Percentiles rank a stretch among this genome's conserved stretches.
phyloP scores from a whole-genome alignment of 2,888 invertebrate species.

The Pyrrhia umbra region DNA sequence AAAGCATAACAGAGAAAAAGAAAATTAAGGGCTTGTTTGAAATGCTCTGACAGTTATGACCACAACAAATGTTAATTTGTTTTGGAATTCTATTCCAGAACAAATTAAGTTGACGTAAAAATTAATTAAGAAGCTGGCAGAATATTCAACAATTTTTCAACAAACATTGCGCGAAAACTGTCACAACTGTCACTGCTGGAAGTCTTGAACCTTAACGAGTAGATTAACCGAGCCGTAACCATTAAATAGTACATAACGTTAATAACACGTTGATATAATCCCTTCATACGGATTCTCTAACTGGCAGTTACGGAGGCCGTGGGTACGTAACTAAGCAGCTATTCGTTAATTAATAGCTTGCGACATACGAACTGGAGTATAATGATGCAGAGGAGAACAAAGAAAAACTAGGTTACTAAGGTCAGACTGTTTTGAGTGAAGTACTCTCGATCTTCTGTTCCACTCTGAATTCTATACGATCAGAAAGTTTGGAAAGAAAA shows the following conservation, averaged over 20 bases:
- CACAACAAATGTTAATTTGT: neutral
- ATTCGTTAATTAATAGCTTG: constrained; percentile 19
- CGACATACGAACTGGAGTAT: constrained; percentile 6
- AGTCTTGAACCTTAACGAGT: neutral
- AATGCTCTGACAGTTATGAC: neutral
- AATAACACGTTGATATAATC: constrained; percentile 16
- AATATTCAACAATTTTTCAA: neutral
- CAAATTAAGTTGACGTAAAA: neutral
- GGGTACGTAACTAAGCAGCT: constrained; percentile 1
- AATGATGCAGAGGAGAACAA: constrained; percentile 3
- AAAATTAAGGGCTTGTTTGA: neutral
- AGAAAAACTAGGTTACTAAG: constrained; percentile 11
- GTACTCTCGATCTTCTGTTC: neutral
- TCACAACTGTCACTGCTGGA: neutral
- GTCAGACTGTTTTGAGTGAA: neutral
- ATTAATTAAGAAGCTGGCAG: neutral
- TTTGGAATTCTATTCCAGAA: too few species aligned
- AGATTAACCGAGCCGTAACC: neutral
- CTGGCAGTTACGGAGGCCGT: constrained; percentile 5
- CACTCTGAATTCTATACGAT: neutral
- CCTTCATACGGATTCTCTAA: constrained; percentile 14
- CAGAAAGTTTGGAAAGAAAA: neutral
- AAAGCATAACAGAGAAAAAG: neutral
- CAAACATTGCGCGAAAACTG: neutral
- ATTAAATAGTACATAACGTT: constrained; percentile 20